These are phyloP conservation scores for Microctonus hyperodae DNA, from an alignment of 2,888 invertebrate genomes.

Conservation along the genomic window DNA sequence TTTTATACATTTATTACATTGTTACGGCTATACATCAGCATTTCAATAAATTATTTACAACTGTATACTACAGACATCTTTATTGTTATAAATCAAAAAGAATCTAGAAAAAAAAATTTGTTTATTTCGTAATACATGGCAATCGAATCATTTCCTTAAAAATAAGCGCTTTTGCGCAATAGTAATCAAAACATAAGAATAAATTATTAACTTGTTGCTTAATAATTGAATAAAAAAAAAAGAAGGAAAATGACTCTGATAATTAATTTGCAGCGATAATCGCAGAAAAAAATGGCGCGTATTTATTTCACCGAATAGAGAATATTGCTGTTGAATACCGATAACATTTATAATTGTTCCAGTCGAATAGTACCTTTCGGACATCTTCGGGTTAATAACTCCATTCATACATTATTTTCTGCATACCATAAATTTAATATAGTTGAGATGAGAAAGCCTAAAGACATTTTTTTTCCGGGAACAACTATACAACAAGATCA, in stretches of 20 bases:
- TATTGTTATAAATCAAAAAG: constrained; percentile 6
- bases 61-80: constrained; percentile 45
- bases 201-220: constrained; percentile 17
- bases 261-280: constrained; percentile 19
- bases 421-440: no score
- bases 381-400: no score
- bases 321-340: background rate
- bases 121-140: background rate
- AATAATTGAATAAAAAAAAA: constrained; percentile 1
- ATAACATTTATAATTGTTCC: background rate
- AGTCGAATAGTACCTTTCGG: no score
- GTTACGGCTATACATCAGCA: constrained; percentile 52
- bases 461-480: no score
- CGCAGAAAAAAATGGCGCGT: background rate
- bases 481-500: no score
- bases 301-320: background rate
- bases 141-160: background rate
- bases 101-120: constrained; percentile 8
- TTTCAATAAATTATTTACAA: constrained; percentile 61
- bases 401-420: no score
- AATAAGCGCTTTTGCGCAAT: background rate
- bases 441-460: no score
- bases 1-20: constrained; percentile 53
- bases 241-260: constrained; percentile 24
- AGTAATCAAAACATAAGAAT: constrained; percentile 15